Evolutionary conservation across 2,113 vertebrate species (phyloP).

Genomic region (Brachypodius melanocephalos): DNA sequence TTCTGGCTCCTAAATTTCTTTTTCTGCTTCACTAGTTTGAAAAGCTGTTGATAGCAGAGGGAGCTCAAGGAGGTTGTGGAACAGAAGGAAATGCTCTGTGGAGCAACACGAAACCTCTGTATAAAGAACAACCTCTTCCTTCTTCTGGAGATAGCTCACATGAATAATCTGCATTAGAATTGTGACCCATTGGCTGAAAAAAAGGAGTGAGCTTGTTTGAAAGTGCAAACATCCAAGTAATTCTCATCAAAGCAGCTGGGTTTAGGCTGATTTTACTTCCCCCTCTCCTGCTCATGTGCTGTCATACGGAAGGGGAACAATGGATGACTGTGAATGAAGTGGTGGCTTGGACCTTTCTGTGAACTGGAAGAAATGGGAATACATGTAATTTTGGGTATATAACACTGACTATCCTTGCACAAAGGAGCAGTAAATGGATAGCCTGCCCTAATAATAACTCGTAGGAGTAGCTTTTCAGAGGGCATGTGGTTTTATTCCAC

Average conservation of each 20-base stretch:
- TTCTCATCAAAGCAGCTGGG: not conserved
- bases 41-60: not conserved
- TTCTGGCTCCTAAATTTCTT: not conserved
- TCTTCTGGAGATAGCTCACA: not conserved
- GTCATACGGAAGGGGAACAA: not conserved
- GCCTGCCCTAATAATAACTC: not conserved
- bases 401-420: not conserved
- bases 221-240: not conserved
- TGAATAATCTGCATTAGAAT: not conserved
- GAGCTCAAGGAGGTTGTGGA: not conserved
- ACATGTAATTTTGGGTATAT: not conserved
- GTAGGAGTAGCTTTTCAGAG: not conserved
- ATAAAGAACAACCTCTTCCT: not conserved
- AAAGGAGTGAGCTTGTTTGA: not conserved
- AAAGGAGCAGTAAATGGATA: not conserved
- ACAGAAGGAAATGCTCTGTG: slow-evolving; percentile 6
- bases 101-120: not conserved
- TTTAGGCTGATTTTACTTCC: not conserved
- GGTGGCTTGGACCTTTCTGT: not conserved
- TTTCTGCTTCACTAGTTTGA: not conserved
- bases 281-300: accelerated
- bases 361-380: slow-evolving; percentile 15
- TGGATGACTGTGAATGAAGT: not conserved
- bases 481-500: not conserved
- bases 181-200: not conserved